Evolutionary conservation across 2,113 vertebrate genomes (phyloP).

Genomic region (Dicrurus megarhynchus): DNA sequence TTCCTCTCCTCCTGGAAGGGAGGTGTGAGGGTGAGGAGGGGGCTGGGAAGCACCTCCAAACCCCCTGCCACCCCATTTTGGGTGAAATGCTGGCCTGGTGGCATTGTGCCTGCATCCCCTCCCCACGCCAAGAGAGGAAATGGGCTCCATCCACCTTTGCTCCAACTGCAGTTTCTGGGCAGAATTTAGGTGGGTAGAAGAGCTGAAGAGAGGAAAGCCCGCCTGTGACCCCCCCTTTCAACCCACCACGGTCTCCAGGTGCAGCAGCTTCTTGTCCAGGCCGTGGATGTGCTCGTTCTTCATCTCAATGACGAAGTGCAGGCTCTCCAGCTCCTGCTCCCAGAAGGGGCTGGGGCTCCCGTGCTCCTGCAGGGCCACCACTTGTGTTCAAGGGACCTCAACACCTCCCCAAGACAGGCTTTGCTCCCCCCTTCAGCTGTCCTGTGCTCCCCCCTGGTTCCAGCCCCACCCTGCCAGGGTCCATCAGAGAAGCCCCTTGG

Average conservation of each 20-base stretch:
- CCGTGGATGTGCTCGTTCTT: slow-evolving; percentile 84
- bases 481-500: not conserved
- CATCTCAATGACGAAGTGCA: slow-evolving; percentile 95
- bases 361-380: slow-evolving; percentile 72
- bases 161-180: not conserved
- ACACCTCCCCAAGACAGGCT: not conserved
- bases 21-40: not conserved
- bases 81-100: not conserved
- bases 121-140: not conserved
- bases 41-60: not conserved
- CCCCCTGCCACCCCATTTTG: fast-evolving
- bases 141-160: fast-evolving
- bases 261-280: slow-evolving; percentile 81
- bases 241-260: slow-evolving; percentile 82
- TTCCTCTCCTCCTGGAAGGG: slow-evolving; percentile 82
- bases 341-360: slow-evolving; percentile 92
- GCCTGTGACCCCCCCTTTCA: not conserved
- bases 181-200: not conserved
- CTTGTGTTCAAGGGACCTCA: not conserved
- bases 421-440: not conserved
- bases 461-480: not conserved
- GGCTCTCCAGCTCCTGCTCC: slow-evolving; percentile 93
- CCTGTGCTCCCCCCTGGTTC: not conserved
- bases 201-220: not conserved
- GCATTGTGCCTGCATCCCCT: fast-evolving